A percentile compares a stretch with the other conserved stretches of the same genome.
Evolutionary conservation across 64 coral and sea anemone species (phyloP).

Genomic region (Anthopleura sola): DNA sequence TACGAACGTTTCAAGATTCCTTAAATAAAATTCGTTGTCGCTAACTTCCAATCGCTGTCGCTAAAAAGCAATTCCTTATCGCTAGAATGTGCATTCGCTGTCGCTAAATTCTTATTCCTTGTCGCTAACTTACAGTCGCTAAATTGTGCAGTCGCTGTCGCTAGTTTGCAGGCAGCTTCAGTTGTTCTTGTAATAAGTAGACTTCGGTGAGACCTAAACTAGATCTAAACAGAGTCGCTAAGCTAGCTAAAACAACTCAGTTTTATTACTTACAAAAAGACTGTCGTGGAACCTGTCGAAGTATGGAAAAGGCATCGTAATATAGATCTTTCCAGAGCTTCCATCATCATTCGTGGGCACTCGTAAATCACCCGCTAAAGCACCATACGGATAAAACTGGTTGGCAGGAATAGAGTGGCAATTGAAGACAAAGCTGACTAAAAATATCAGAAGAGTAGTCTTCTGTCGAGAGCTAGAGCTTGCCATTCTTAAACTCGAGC

Average conservation of each 20-base stretch:
- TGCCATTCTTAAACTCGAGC: neutral
- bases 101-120: too few species aligned
- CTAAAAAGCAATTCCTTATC: too few species aligned
- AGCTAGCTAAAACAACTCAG: neutral
- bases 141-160: too few species aligned
- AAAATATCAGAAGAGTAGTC: neutral
- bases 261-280: conserved; percentile 59
- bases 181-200: too few species aligned
- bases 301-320: conserved; percentile 55
- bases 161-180: too few species aligned
- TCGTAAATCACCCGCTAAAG: neutral
- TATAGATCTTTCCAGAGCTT: conserved; percentile 43
- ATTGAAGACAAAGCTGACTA: neutral
- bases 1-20: too few species aligned
- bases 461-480: neutral
- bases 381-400: conserved; percentile 65
- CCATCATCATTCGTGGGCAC: conserved; percentile 68
- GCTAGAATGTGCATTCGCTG: too few species aligned
- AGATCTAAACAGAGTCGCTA: neutral
- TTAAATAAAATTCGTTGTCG: too few species aligned
- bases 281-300: conserved; percentile 69
- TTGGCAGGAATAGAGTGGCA: neutral
- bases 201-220: too few species aligned
- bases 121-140: too few species aligned
- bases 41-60: too few species aligned